Evolutionary conservation across 2,113 vertebrate species (phyloP), one percentile per base, ranked within the genome.

Genomic region (Gnathonemus longibarbis): DNA sequence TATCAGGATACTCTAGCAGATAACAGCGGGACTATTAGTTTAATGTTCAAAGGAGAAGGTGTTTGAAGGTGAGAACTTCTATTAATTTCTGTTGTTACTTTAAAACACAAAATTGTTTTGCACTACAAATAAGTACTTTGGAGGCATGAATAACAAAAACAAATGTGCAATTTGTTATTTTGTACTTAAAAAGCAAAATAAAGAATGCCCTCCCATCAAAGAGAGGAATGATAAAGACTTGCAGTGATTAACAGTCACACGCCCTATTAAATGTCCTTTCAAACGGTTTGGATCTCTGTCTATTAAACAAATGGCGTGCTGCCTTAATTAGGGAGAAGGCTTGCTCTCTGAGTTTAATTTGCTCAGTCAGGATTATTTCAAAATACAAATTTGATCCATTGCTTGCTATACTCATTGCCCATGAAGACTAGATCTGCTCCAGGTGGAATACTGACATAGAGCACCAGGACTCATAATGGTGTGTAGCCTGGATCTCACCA

Each of bases 71-170:
- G 42, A 48, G 83, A n/a, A 84, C 39, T 48, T 86, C 48, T 86
- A n/a, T 87, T 87, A 27, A 87, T 87, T 87, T 35, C 13, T 53
- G 49, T 87, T 56, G 31, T 35, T 39, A 87, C 50, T 87, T 35
- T 13, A 87, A 56, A 42, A 56, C 85, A 87, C 11, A 35, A 87
- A 27, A 53, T 50, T 87, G 31, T 35, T 87, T 53, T 87, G 50
- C 85, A 56, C 85, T 87, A 87, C 85, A 87, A 87, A 53, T 87
- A 87, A 31, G 50, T 39, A 53, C 48, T 87, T 87, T 56, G 85
- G n/a, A 53, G 85, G 49, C n/a, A 53, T 19, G 50, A 53, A 53
- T 21, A 35, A 19, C n/a, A 86, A 56, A 87, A 87, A 87, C n/a
- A 87, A 17, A 53, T 35, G 11, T 42, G 50, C 49, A 87, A 87